phyloP scores from a whole-genome alignment of 2,113 vertebrate species.

The Albula glossodonta region DNA sequence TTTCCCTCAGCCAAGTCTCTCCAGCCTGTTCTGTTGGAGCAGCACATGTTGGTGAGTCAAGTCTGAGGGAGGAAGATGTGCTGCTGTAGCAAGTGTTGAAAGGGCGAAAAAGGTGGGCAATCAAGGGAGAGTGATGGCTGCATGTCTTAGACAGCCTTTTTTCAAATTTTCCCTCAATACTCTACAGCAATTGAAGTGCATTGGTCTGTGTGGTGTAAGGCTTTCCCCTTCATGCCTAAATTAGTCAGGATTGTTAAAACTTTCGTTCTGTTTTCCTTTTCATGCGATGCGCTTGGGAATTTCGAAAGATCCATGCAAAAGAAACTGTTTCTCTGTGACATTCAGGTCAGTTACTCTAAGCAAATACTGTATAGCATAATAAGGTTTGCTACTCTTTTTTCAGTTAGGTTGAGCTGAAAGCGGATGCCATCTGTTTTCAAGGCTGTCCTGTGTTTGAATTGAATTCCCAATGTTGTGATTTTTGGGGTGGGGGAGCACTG shows the following conservation, averaged over 20 bases:
- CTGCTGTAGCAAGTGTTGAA: not conserved
- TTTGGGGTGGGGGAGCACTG: too few relatives aligned
- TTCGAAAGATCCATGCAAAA: not conserved
- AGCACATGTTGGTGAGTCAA: not conserved
- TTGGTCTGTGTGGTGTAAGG: not conserved
- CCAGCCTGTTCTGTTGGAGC: not conserved
- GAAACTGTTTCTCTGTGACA: not conserved
- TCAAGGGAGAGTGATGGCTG: not conserved
- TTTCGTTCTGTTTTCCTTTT: not conserved
- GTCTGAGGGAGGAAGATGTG: not conserved
- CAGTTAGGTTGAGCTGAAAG: too few relatives aligned
- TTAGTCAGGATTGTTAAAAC: not conserved
- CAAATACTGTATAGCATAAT: too few relatives aligned
- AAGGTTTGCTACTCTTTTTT: too few relatives aligned
- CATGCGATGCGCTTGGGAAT: not conserved
- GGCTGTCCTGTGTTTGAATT: not conserved
- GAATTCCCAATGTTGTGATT: not conserved
- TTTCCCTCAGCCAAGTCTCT: not conserved
- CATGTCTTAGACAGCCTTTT: not conserved
- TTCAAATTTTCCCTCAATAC: not conserved
- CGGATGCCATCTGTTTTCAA: not conserved
- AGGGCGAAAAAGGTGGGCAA: not conserved
- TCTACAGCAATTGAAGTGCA: too few relatives aligned
- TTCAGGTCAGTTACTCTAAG: too few relatives aligned
- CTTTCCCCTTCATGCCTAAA: not conserved